Conservation (phyloP, 2,113 vertebrate species). For the Leptodactylus fuscus region DNA sequence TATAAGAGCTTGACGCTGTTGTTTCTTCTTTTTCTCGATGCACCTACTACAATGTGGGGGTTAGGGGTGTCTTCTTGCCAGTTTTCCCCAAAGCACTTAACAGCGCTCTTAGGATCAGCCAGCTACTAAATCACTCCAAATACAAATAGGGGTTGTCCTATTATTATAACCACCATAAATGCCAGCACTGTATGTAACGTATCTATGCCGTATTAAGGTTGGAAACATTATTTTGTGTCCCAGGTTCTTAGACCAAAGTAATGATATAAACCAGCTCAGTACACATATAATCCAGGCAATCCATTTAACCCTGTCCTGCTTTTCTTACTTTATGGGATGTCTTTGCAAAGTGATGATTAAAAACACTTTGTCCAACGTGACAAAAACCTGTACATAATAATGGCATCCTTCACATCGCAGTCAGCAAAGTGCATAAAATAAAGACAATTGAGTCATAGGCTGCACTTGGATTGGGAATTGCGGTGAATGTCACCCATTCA, state of each 20-base stretch:
- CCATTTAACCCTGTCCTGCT: background rate
- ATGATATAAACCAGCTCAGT: background rate
- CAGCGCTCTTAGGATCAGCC: too few species aligned
- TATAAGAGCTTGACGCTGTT: too few species aligned
- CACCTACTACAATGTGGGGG: too few species aligned
- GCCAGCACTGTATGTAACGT: background rate
- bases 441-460: background rate
- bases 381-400: background rate
- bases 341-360: background rate
- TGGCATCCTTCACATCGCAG: background rate
- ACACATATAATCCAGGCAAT: background rate
- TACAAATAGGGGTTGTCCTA: too few species aligned
- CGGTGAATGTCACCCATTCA: background rate
- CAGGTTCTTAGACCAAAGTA: background rate
- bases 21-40: too few species aligned
- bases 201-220: background rate
- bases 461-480: constrained; percentile 3
- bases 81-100: too few species aligned
- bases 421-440: background rate
- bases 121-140: too few species aligned
- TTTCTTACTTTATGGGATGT: background rate
- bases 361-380: background rate
- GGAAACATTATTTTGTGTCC: background rate
- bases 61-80: too few species aligned
- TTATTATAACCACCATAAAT: background rate